Conservation (phyloP, 2,888 invertebrate species). For the Cyclophora albipunctata region DNA sequence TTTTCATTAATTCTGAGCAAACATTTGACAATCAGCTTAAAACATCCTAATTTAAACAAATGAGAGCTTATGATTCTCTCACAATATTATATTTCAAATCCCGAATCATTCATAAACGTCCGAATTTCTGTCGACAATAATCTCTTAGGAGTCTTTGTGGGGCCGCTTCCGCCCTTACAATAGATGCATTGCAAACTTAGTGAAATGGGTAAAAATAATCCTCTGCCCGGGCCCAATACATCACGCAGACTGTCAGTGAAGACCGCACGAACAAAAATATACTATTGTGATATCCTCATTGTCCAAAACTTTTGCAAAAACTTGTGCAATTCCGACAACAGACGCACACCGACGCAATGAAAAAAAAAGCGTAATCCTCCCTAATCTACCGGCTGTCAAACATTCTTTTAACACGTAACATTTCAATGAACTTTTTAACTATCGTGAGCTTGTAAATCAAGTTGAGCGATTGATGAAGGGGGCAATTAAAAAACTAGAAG, state of each 20-base stretch:
- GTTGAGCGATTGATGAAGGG: conserved; percentile 41
- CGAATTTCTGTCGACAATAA: conserved; percentile 54
- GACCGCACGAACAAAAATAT: conserved; percentile 73
- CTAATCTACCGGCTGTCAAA: conserved; percentile 29
- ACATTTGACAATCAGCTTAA: conserved; percentile 1
- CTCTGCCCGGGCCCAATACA: conserved; percentile 66
- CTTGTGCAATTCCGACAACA: conserved; percentile 65
- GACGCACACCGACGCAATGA: conserved; percentile 41
- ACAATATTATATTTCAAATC: conserved; percentile 49
- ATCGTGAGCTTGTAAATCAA: conserved; percentile 41
- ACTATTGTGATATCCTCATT: conserved; percentile 64
- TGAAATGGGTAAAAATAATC: conserved; percentile 75
- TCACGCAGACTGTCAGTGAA: conserved; percentile 70
- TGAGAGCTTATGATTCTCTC: conserved; percentile 25
- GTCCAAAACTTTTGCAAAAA: conserved; percentile 66
- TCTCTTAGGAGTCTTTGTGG: conserved; percentile 57
- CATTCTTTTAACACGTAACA: conserved; percentile 33
- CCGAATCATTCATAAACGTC: conserved; percentile 49
- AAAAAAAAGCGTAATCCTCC: conserved; percentile 31
- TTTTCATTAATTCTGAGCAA: not conserved
- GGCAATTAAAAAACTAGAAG: conserved; percentile 52
- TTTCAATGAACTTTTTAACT: conserved; percentile 5
- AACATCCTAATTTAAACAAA: conserved; percentile 4
- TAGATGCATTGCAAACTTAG: conserved; percentile 71
- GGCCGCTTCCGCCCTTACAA: conserved; percentile 69